These are phyloP conservation scores for Dasysyrphus albostriatus DNA, from an alignment of 2,888 invertebrate genomes.

Conservation along the genomic window DNA sequence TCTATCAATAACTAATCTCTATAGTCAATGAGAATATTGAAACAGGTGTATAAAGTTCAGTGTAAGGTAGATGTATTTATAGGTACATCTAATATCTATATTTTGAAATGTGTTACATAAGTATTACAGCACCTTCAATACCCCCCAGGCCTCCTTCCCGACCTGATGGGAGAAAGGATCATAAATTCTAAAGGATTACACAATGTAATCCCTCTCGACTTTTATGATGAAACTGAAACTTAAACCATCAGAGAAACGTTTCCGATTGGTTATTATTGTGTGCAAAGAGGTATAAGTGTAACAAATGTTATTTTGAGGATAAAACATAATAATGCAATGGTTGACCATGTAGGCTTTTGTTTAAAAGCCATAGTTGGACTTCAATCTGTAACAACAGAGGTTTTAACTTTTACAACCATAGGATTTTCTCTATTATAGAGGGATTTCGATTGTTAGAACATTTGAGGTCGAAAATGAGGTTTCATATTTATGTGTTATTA, in stretches of 20 bases:
- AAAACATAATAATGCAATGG: conserved; percentile 12
- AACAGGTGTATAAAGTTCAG: conserved; percentile 20
- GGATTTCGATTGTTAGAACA: conserved; percentile 30
- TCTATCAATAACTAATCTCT: conserved; percentile 41
- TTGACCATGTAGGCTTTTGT: conserved; percentile 1
- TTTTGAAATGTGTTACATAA: conserved; percentile 49
- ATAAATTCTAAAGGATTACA: conserved; percentile 69
- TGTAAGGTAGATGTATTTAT: neutral
- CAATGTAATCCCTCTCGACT: conserved; percentile 47
- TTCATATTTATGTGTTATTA: conserved; percentile 6
- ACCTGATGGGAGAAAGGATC: conserved; percentile 28
- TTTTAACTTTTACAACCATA: conserved; percentile 13
- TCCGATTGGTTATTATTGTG: conserved; percentile 38
- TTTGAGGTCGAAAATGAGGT: conserved; percentile 10
- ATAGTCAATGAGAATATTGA: conserved; percentile 49
- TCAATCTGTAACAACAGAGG: conserved; percentile 28
- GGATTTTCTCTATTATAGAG: neutral
- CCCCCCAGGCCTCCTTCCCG: neutral
- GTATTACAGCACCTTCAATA: neutral
- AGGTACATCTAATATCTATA: neutral
- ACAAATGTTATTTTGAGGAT: conserved; percentile 27
- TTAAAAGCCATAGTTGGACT: neutral
- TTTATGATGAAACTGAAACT: conserved; percentile 51
- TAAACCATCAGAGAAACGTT: conserved; percentile 25
- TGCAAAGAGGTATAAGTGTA: neutral